A percentile compares a stretch with the other conserved stretches of the same genome.
Evolutionary conservation across 2,797 vertebrate species (phyloP).

Genomic region (Acipenser ruthenus): DNA sequence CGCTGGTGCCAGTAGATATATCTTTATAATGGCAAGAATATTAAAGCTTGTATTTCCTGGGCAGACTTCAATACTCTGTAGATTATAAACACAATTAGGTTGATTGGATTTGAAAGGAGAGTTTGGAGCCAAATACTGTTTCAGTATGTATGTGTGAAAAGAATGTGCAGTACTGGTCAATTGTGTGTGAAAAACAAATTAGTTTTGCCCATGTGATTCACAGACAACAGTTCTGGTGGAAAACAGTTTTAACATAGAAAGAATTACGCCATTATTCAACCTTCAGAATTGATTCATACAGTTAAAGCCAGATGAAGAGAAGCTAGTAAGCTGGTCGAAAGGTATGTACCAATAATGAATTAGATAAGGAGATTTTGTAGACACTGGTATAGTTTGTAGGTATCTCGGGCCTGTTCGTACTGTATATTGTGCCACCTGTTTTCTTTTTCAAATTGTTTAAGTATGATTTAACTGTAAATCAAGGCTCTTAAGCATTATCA

Average conservation of each 20-base stretch:
- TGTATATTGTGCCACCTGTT: too few relatives aligned
- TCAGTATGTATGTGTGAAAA: slow-evolving; percentile 22
- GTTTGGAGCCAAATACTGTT: slow-evolving; percentile 38
- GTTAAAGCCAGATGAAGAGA: too few relatives aligned
- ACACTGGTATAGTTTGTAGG: too few relatives aligned
- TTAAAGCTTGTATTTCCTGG: slow-evolving; percentile 35
- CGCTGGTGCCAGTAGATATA: slow-evolving; percentile 32
- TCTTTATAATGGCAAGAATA: slow-evolving; percentile 48
- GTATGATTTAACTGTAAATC: too few relatives aligned
- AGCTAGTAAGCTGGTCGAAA: too few relatives aligned
- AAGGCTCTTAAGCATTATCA: too few relatives aligned
- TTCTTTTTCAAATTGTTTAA: too few relatives aligned
- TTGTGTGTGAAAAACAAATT: slow-evolving; percentile 21
- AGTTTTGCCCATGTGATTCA: not conserved
- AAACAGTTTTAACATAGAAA: not conserved
- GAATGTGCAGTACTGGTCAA: slow-evolving; percentile 43
- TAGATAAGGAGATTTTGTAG: too few relatives aligned
- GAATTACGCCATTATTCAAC: too few relatives aligned
- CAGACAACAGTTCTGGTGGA: slow-evolving; percentile 35
- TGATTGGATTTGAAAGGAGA: slow-evolving; percentile 35
- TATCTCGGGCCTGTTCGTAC: too few relatives aligned
- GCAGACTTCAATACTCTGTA: slow-evolving; percentile 36
- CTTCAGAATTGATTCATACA: too few relatives aligned
- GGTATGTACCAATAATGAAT: too few relatives aligned
- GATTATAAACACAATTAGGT: slow-evolving; percentile 47